Evolutionary conservation across 1,140 invertebrate genomes (phyloP), one percentile per base, ranked within the genome.

Genomic region (Lordiphosa collinella): DNA sequence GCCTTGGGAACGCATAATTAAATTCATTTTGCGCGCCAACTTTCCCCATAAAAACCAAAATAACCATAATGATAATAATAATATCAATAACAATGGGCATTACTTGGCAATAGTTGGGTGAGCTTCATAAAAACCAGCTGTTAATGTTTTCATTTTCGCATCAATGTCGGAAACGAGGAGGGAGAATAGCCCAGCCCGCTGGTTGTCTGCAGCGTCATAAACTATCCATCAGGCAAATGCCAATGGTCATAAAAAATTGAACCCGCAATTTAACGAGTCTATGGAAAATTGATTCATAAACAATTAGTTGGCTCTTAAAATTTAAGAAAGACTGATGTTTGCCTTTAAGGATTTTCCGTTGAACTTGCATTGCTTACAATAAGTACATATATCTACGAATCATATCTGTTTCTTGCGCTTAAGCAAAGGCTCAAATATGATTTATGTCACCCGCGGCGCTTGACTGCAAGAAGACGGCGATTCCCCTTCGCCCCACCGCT

Each of bases 101-200:
- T 71, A 76, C 69, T 76, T 53, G 71, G 48, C 72, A 72, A 82
- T 82, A 82, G 71, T 82, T 72, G 55, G 40, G 43, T 32, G 55
- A 18, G 66, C 67, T 57, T 60, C 78, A 72, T 72, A 76, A 82
- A 76, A 76, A 63, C 61, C 66, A 84, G 67, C 49, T 68, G 78
- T 82, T 82, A 60, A 72, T 67, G 59, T 76, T 71, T 66, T 71
- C 71, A 67, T 73, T 68, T 68, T 41, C 41, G 41, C 46, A 58
- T 72, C 57, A 58, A 60, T 63, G 51, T 59, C 18, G 18, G 6
- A 4, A 22, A 22, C 4, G 4, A 32, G 38, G 35, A 37, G 47
- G 9, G 18, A 16, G 29, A n/a, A 41, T 46, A 44, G 36, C 38
- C 40, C 52, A 66, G 57, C 53, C 22, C 16, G 35, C 5, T 58